Conservation (phyloP, 2,797 vertebrate species). For the Thaleichthys pacificus region DNA sequence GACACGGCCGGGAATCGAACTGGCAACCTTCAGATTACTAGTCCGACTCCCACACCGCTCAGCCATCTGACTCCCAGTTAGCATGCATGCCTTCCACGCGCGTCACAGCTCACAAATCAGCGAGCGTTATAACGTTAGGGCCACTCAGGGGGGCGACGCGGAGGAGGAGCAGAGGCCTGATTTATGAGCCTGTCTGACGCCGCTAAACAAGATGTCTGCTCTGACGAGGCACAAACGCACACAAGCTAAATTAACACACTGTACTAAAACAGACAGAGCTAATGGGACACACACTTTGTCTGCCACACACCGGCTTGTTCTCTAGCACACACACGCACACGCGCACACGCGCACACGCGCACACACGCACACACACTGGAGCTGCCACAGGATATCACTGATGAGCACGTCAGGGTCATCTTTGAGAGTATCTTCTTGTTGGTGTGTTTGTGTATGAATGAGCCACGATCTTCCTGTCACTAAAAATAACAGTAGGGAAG, state of each 20-base stretch:
- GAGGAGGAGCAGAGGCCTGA: background rate
- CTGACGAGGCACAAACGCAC: background rate
- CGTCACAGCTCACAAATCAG: slow-evolving; percentile 7
- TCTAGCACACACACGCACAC: no score
- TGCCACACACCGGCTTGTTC: no score
- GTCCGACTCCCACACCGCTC: no score
- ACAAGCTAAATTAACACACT: background rate
- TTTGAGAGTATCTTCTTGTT: background rate
- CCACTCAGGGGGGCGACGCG: background rate
- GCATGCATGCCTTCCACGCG: slow-evolving; percentile 3
- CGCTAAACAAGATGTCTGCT: background rate
- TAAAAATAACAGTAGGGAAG: background rate
- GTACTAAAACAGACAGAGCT: background rate
- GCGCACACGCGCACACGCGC: no score
- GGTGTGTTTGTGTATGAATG: no score
- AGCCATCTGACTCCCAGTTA: no score
- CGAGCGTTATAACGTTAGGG: background rate
- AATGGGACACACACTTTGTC: no score
- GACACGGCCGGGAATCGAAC: no score
- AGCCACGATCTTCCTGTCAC: no score
- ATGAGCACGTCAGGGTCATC: background rate
- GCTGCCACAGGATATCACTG: background rate
- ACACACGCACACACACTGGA: background rate
- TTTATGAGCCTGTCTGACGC: background rate
- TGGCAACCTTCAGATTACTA: no score